A percentile compares a stretch with the other conserved stretches of the same genome.
These are phyloP conservation scores for Microctonus brassicae DNA, from an alignment of 2,888 invertebrate genomes.

Conservation along the genomic window DNA sequence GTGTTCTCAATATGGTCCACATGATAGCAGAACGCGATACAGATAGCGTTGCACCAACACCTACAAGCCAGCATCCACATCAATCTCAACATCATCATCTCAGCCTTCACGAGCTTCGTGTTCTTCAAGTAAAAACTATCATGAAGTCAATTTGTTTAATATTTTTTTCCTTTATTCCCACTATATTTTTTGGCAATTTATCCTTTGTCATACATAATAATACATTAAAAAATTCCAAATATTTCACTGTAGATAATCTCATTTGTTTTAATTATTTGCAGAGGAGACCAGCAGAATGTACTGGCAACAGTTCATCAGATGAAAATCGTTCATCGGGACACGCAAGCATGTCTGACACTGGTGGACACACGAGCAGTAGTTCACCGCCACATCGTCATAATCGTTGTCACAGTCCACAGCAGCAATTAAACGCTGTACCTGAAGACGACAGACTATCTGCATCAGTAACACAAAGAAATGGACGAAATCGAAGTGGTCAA, in stretches of 20 bases:
- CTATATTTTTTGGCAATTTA: constrained; percentile 39
- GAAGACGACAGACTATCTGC: constrained; percentile 77
- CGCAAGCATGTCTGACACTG: constrained; percentile 94
- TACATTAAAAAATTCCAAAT: background rate
- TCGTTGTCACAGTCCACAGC: constrained; percentile 71
- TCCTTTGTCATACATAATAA: background rate
- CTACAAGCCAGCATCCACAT: constrained; percentile 64
- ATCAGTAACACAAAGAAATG: constrained; percentile 77
- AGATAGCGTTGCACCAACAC: constrained; percentile 70
- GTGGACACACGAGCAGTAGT: constrained; percentile 74
- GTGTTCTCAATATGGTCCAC: constrained; percentile 64
- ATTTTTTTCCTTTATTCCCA: constrained; percentile 39
- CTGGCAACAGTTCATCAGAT: constrained; percentile 87
- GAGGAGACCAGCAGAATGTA: constrained; percentile 75
- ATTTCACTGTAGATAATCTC: constrained; percentile 14
- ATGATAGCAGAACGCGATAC: constrained; percentile 74
- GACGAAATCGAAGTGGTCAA: constrained; percentile 75
- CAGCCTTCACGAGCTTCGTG: constrained; percentile 75
- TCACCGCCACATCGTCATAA: constrained; percentile 73
- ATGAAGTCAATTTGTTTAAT: constrained; percentile 22
- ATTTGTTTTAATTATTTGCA: constrained; percentile 49
- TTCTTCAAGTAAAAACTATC: constrained; percentile 71
- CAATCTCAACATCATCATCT: constrained; percentile 75
- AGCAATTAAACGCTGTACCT: constrained; percentile 72
- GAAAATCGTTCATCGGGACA: constrained; percentile 94